Evolutionary conservation across 2,888 invertebrate genomes (phyloP), one percentile per base, ranked within the genome.

Genomic region (Drosophila neonasuta): DNA sequence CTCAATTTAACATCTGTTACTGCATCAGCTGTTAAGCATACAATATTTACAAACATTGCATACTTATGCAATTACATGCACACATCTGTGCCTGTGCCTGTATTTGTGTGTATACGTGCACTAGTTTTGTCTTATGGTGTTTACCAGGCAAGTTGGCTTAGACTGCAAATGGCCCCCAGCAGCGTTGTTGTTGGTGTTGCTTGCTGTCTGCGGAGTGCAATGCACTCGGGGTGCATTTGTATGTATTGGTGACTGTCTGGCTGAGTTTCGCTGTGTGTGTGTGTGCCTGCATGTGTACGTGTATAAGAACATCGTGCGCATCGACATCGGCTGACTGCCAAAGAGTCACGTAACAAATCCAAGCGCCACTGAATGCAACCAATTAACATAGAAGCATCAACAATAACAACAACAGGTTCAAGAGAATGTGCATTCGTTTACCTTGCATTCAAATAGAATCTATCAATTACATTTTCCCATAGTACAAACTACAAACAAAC

Each of bases 311-410:
- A 78, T 57, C 73, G 56, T 63, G 51, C 58, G 59, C 59, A 62
- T 44, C 41, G 65, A 50, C 57, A 51, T 54, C 65, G 77, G 80
- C 58, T 60, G 79, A 80, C 80, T 83, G 59, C 44, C 56, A 67
- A 66, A 68, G 9, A 44, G 79, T 81, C 80, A 81, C 80, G 80
- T 81, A 83, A 74, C 81, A 54, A 32, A n/a, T 32, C 48, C 20
- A 49, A 56, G 63, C 68, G 52, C 76, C 75, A 46, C 46, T 58
- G 57, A 69, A 60, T 70, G 58, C 54, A 60, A 63, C 42, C 56
- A 66, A 60, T 59, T 69, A 48, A 56, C 48, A 69, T 56, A 24
- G 2, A 32, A 65, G 51, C 44, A 55, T 49, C 4, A 49, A 36
- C 4, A 55, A 24, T 24, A 24, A 62, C 42, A 55, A 54, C 51